Conservation (phyloP, 2,888 invertebrate genomes). For the Callyntrura sp. region DNA sequence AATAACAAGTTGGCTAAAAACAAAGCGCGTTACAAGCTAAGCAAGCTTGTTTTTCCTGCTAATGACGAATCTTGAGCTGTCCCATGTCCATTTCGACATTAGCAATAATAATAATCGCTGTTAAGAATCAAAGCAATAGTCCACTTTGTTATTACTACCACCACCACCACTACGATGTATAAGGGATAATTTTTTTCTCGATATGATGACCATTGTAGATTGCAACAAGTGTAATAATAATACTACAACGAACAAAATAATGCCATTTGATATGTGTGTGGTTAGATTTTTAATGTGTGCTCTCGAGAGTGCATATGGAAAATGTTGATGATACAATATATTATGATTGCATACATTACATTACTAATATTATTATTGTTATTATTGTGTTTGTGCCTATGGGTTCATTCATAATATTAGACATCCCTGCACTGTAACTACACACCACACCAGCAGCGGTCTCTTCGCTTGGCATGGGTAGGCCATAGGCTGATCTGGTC, state of each 20-base stretch:
- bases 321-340: slow-evolving; percentile 26
- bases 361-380: slow-evolving; percentile 5
- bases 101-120: slow-evolving; percentile 4
- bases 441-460: too few relatives aligned
- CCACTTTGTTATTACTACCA: slow-evolving; percentile 28
- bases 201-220: slow-evolving; percentile 13
- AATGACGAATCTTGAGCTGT: slow-evolving; percentile 7
- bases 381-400: slow-evolving; percentile 56
- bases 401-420: slow-evolving; percentile 33
- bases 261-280: slow-evolving; percentile 28
- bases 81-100: neutral
- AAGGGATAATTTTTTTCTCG: slow-evolving; percentile 29
- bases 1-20: neutral
- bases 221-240: slow-evolving; percentile 27
- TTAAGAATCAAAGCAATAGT: slow-evolving; percentile 34
- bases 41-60: slow-evolving; percentile 12
- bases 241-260: neutral
- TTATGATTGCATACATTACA: slow-evolving; percentile 16
- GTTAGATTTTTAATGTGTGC: slow-evolving; percentile 24
- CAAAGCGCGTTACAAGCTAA: neutral
- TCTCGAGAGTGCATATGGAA: neutral
- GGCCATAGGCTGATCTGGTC: slow-evolving; percentile 24
- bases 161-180: neutral
- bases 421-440: too few relatives aligned
- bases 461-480: neutral